phyloP scores from a whole-genome alignment of 2,888 invertebrate genomes.

The Craniophora ligustri region DNA sequence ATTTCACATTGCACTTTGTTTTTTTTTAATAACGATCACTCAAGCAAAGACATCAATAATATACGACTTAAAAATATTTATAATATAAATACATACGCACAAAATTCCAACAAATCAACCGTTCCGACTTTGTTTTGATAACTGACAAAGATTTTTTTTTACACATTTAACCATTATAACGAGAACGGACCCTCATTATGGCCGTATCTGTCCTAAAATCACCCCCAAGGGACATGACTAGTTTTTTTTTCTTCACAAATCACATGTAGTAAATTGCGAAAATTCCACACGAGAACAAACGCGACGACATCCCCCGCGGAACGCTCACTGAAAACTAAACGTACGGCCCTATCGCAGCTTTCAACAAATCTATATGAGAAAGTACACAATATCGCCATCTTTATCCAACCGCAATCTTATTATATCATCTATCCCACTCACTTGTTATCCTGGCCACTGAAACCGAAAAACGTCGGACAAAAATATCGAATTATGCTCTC shows the following conservation, averaged over 20 bases:
- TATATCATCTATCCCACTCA: constrained; percentile 60
- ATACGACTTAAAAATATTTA: constrained; percentile 43
- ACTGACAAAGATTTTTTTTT: constrained; percentile 31
- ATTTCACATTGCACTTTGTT: constrained; percentile 51
- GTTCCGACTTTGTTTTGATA: constrained; percentile 50
- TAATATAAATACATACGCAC: constrained; percentile 48
- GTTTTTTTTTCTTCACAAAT: constrained; percentile 49
- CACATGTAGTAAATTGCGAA: constrained; percentile 56
- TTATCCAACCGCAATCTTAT: constrained; percentile 52
- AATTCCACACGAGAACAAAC: constrained; percentile 24
- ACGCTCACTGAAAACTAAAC: constrained; percentile 55
- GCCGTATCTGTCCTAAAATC: constrained; percentile 41
- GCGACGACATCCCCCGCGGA: constrained; percentile 36
- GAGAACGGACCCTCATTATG: constrained; percentile 23
- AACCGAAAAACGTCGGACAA: constrained; percentile 64
- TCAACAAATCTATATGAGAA: constrained; percentile 85
- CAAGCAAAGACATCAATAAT: constrained; percentile 36
- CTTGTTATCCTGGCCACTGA: constrained; percentile 71
- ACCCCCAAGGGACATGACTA: constrained; percentile 44
- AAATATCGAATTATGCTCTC: constrained; percentile 67
- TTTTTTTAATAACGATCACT: constrained; percentile 38
- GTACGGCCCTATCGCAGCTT: constrained; percentile 66
- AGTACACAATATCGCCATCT: constrained; percentile 70
- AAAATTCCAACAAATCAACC: constrained; percentile 54
- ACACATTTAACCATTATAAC: constrained; percentile 45